Evolutionary conservation across 2,797 vertebrate species (phyloP).

Genomic region (Sarcoramphus papa): DNA sequence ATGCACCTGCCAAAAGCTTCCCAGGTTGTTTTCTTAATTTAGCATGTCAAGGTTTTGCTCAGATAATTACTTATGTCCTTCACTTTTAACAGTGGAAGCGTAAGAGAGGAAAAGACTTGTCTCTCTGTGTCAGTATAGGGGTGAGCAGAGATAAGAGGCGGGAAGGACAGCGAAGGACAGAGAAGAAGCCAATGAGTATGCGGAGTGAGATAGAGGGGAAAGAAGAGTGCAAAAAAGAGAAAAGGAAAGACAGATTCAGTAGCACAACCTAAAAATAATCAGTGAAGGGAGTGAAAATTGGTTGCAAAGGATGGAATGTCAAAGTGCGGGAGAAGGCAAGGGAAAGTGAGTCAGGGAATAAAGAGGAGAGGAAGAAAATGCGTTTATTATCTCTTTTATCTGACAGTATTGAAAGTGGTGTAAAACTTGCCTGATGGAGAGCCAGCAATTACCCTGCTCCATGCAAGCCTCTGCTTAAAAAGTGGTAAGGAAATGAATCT

Average conservation of each 20-base stretch:
- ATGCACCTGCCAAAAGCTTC: background rate
- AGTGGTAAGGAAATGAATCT: background rate
- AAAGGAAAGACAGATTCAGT: background rate
- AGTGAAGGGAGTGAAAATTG: slow-evolving; percentile 5
- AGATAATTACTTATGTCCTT: background rate
- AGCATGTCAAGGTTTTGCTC: background rate
- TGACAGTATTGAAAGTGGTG: background rate
- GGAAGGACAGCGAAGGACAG: background rate
- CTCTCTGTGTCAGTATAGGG: background rate
- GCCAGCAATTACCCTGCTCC: background rate
- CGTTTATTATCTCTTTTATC: slow-evolving; percentile 10
- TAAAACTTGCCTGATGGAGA: background rate
- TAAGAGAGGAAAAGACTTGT: background rate
- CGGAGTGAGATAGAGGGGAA: background rate
- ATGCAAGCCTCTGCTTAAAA: background rate
- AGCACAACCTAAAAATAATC: slow-evolving; percentile 27
- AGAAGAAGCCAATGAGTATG: background rate
- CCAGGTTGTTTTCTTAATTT: background rate
- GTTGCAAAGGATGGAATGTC: slow-evolving; percentile 15
- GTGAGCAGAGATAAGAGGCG: background rate
- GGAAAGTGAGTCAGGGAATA: slow-evolving; percentile 2
- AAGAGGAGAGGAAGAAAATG: background rate
- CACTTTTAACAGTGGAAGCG: background rate
- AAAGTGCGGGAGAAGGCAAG: slow-evolving; percentile 6
- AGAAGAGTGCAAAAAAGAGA: background rate